Base-by-base conservation (phyloP, 2,888 invertebrate species). In the Cyclophora punctaria region DNA sequence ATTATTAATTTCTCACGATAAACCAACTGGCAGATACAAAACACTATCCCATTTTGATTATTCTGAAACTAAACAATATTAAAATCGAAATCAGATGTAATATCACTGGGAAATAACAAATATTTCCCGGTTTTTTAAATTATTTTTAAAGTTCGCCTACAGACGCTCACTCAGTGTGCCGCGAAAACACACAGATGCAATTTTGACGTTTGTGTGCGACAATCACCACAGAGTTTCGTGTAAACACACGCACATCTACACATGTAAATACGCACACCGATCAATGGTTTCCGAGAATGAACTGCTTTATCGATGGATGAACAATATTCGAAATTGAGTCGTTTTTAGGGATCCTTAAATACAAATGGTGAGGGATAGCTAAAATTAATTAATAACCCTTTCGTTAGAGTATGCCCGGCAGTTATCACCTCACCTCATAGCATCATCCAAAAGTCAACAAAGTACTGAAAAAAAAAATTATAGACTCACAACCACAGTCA, bases 101-200 rank as follows among this genome's bases (percentile, higher is more conserved):
- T 51, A 59, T 60, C n/a, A 50, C 47, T 48, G 34, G 5, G 40
- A 51, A 35, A 34, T 40, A 48, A 7, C 35, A 35, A 46, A 7
- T 34, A 50, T 51, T 41, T 52, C 47, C 7, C 5, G 7, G 48
- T 37, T 52, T 50, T 53, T 45, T 3, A 46, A 57, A 51, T 34
- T 33, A 51, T 48, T 48, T 49, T 43, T 41, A 52, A 77, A 78
- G 72, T 81, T 79, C 70, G 76, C 66, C 70, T 71, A 78, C 61
- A 66, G 47, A 60, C 57, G 59, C 69, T 72, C 73, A 73, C 73
- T 64, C 52, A 47, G 59, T 63, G 72, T 80, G 62, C 84, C 86
- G 86, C 85, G 84, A 85, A 85, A 82, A 71, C 69, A 71, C 71
- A 69, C 65, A 58, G 61, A 71, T 56, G 47, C 46, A 57, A 34